Evolutionary conservation across 1,140 invertebrate genomes (phyloP).

Genomic region (Metaphire vulgaris): DNA sequence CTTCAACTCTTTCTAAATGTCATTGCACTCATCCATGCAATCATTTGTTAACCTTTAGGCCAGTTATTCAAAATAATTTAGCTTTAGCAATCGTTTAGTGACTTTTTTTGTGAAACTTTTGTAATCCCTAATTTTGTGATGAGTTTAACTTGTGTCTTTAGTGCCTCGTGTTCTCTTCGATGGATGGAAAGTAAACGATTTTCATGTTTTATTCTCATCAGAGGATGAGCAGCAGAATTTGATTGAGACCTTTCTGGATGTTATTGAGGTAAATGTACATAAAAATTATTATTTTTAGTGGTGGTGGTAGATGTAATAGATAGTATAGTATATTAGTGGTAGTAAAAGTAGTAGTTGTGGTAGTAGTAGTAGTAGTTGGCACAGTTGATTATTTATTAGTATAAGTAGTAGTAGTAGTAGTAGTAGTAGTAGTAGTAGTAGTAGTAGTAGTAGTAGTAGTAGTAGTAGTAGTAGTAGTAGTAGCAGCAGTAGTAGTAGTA

Average conservation of each 20-base stretch:
- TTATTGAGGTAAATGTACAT: constrained; percentile 36
- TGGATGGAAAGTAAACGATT: constrained; percentile 66
- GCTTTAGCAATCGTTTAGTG: no score
- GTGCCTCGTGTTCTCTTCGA: constrained; percentile 80
- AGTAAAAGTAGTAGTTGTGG: not conserved
- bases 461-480: constrained; percentile 2
- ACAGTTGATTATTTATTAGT: not conserved
- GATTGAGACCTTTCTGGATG: constrained; percentile 38
- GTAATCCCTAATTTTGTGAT: not conserved
- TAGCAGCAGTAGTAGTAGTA: not conserved
- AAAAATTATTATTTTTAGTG: no score
- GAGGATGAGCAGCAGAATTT: constrained; percentile 54
- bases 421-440: constrained; percentile 3
- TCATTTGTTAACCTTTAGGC: no score
- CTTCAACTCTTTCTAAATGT: no score
- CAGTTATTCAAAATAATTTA: no score
- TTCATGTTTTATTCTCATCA: constrained; percentile 60
- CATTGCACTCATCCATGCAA: no score
- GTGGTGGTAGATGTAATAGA: not conserved
- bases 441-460: constrained; percentile 2
- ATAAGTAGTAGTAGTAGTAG: not conserved
- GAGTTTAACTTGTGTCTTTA: constrained; percentile 50
- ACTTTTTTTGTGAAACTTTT: not conserved
- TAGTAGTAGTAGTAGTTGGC: not conserved
- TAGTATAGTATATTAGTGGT: not conserved